Base-by-base conservation (phyloP, 35 echinoderm and acorn worm genomes). In the Ophioderma brevispina region DNA sequence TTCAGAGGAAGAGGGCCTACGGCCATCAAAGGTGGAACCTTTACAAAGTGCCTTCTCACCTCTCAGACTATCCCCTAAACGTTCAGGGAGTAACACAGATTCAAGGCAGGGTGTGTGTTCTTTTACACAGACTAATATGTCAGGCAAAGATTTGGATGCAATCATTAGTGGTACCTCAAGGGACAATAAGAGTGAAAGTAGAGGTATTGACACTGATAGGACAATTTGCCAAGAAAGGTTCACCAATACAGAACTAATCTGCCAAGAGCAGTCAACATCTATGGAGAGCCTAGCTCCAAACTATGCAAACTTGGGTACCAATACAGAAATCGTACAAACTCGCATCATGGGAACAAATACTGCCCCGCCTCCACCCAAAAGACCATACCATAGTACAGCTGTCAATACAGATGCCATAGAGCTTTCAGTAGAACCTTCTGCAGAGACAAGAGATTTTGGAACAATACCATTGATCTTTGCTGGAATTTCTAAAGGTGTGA, bases 341-440 rank as follows among this genome's bases (percentile, higher is more conserved):
- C 78, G 87, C 40, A 94, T 94, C 52, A 84, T 88, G 75, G 92
- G 79, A 41, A 94, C 92, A 38, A 94, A 94, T 55, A 94, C 92
- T 33, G 87, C 75, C 13, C 82, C 92, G 1, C 32, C 79, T 6
- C 75, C 38, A 33, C 31, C 81, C 30, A 38, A 75, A 23, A 94
- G 89, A 77, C 86, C 86, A 33, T 13, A 23, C 0, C 32, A 34
- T 17, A 79, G 79, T 39, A 38, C 49, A 25, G 77, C 39, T 32
- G 55, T 38, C 33, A 91, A 91, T 76, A 91, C 90, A n/a, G 82
- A 85, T 10, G 40, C 39, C 13, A 76, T 78, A 25, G 75, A 85
- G 36, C 55, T 91, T 84, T 80, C 81, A 18, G 33, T 56, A 0
- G 21, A 32, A 38, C 18, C 33, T 38, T 52, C n/a, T 33, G 55